Evolutionary conservation across 2,113 vertebrate species (phyloP).

Genomic region (Thamnophis sirtalis): DNA sequence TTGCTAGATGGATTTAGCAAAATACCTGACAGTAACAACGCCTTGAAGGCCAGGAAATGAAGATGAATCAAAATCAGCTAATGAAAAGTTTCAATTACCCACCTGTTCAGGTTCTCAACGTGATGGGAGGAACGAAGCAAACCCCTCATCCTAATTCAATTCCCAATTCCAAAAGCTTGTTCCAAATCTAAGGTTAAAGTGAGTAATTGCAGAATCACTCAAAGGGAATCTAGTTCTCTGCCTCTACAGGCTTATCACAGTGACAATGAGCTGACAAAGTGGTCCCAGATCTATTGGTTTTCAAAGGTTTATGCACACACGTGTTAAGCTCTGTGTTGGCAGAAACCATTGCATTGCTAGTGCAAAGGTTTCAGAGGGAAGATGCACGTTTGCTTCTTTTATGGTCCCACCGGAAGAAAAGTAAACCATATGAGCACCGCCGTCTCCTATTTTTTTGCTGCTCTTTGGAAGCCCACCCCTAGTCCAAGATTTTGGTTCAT

Average conservation of each 20-base stretch:
- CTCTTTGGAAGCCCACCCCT: not conserved
- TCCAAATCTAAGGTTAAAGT: not conserved
- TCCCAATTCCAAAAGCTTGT: not conserved
- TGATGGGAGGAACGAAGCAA: fast-evolving
- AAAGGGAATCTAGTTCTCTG: not conserved
- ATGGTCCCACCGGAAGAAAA: fast-evolving
- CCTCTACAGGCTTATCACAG: not conserved
- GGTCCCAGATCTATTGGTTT: not conserved
- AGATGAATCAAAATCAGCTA: not conserved
- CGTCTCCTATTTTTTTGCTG: too few relatives aligned
- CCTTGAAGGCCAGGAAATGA: not conserved
- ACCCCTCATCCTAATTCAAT: not conserved
- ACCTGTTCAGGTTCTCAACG: not conserved
- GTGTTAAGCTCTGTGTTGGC: not conserved
- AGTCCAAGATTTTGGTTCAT: not conserved
- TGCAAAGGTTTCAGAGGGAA: not conserved
- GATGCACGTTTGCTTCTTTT: not conserved
- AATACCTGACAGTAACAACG: not conserved
- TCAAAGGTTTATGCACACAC: not conserved
- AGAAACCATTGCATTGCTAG: not conserved
- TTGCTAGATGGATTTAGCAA: not conserved
- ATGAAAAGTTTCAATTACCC: not conserved
- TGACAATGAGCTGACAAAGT: not conserved
- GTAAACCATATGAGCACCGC: not conserved
- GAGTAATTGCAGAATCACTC: not conserved